phyloP scores from a whole-genome alignment of 2,888 invertebrate genomes.

The Bombylius discolor region DNA sequence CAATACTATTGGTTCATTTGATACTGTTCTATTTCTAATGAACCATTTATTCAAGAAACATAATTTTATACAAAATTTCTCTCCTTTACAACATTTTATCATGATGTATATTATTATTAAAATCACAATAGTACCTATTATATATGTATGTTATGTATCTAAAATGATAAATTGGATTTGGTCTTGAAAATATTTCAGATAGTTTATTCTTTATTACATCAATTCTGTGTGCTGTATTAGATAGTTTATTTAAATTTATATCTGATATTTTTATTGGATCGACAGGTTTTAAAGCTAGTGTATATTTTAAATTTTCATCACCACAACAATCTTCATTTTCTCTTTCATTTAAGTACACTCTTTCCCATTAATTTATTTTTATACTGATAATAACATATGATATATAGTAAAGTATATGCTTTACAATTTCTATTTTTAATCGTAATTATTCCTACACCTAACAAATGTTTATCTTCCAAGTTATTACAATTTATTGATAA shows the following conservation, averaged over 20 bases:
- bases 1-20: no score
- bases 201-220: conserved; percentile 1
- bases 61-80: no score
- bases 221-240: not conserved
- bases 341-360: no score
- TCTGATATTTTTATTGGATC: not conserved
- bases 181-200: not conserved
- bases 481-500: not conserved
- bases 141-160: no score
- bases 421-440: not conserved
- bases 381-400: not conserved
- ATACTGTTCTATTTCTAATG: no score
- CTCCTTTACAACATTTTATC: no score
- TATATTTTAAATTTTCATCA: conserved; percentile 4
- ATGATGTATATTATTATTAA: no score
- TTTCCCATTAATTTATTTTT: not conserved
- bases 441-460: not conserved
- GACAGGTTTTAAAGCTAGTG: not conserved
- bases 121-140: no score
- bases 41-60: no score
- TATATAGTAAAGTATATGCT: not conserved
- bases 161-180: no score
- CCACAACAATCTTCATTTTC: conserved; percentile 2
- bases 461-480: not conserved
- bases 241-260: not conserved